A percentile compares a stretch with the other conserved stretches of the same genome.
These are phyloP conservation scores for Drosophila pruinosa DNA, from an alignment of 1,140 invertebrate genomes.

Conservation along the genomic window DNA sequence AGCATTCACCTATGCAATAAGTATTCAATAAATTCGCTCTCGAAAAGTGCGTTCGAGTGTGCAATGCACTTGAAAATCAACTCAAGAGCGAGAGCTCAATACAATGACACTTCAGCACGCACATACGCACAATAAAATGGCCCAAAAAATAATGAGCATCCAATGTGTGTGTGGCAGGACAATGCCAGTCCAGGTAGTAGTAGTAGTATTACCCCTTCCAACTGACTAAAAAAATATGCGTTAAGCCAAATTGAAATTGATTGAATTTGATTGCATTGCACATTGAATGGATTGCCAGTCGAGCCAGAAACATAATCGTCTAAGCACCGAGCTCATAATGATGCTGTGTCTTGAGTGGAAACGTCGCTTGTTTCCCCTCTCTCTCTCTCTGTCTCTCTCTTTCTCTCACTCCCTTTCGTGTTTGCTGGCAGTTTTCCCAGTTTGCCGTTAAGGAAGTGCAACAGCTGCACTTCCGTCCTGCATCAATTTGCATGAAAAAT, in stretches of 20 bases:
- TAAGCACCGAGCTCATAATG: neutral
- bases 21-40: slow-evolving; percentile 29
- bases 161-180: slow-evolving; percentile 47
- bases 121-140: slow-evolving; percentile 57
- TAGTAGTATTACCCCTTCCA: too few species aligned
- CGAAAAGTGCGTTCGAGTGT: slow-evolving; percentile 55
- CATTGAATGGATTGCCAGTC: slow-evolving; percentile 30
- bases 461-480: slow-evolving; percentile 49
- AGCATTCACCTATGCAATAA: slow-evolving; percentile 31
- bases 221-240: slow-evolving; percentile 13
- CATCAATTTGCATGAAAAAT: slow-evolving; percentile 60
- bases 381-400: neutral
- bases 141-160: slow-evolving; percentile 80
- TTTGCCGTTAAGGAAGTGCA: slow-evolving; percentile 27
- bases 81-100: neutral
- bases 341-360: slow-evolving; percentile 3
- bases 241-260: slow-evolving; percentile 49
- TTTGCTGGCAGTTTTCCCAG: neutral
- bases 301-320: slow-evolving; percentile 11
- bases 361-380: neutral
- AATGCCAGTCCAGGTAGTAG: slow-evolving; percentile 53
- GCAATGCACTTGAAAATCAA: slow-evolving; percentile 31
- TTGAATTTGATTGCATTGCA: slow-evolving; percentile 44
- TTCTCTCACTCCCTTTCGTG: neutral
- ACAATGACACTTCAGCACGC: slow-evolving; percentile 59